Base-by-base conservation (phyloP, 2,888 invertebrate species). In the Eudemis profundana region DNA sequence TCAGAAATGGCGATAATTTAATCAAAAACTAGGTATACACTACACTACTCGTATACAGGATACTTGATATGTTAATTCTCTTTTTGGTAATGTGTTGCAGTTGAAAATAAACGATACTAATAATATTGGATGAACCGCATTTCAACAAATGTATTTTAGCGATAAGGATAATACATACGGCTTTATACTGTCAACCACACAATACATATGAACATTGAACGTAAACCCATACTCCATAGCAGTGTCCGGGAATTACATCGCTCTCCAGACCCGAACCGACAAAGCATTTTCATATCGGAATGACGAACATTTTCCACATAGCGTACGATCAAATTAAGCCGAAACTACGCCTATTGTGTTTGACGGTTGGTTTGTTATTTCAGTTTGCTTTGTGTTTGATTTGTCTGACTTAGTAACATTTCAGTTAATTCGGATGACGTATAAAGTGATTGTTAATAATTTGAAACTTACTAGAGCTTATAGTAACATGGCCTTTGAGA, bases 211-310 rank as follows among this genome's bases (percentile, higher is more conserved):
- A 44, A 19, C 19, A 12, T 44, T n/a, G 12, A 23, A 27, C 15
- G 42, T 3, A 42, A 17, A 42, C 17, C 23, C 7, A 38, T 15
- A n/a, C 10, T 33, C 23, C 23, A 17, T 17, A 42, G 17, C 40
- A 29, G 42, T n/a, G 42, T 29, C 42, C 42, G 27, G 42, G 56
- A 17, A 51, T 64, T 44, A 59, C 57, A 19, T 42, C 23, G 50
- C 36, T 53, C 49, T 15, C 15, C n/a, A 23, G 64, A 17, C 36
- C 50, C 57, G 36, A 59, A 38, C 44, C 64, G 44, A 50, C 64
- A 64, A 64, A 64, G 64, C 64, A 59, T 64, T 65, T 65, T 59
- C 59, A 60, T 65, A 60, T 65, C 47, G 65, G 53, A 60, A 65
- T 53, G 65, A 53, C 60, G 53, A 47, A 53, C 60, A 65, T 65